These are phyloP conservation scores for Tigriopus japonicus DNA, from an alignment of 1,140 invertebrate genomes.

Conservation along the genomic window DNA sequence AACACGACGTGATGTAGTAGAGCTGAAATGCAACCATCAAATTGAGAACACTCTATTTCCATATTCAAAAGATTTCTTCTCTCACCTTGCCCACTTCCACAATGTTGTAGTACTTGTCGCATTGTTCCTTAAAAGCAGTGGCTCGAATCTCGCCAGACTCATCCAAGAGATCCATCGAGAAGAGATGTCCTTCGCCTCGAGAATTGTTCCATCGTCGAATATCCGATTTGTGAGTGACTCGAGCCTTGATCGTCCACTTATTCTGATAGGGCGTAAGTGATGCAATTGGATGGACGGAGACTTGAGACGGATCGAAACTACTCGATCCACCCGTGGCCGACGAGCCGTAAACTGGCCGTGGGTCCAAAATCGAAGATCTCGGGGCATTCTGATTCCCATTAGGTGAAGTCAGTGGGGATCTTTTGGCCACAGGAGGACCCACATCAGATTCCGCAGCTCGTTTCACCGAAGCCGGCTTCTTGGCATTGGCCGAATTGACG, in stretches of 20 bases:
- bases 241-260: conserved; percentile 78
- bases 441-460: background rate
- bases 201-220: conserved; percentile 79
- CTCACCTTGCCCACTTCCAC: conserved; percentile 49
- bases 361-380: background rate
- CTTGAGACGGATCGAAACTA: conserved; percentile 15
- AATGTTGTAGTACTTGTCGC: conserved; percentile 75
- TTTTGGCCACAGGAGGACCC: background rate
- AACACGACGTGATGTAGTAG: conserved; percentile 63
- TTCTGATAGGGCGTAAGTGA: conserved; percentile 78
- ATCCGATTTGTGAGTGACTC: conserved; percentile 60
- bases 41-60: background rate
- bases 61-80: background rate
- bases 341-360: background rate
- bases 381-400: background rate
- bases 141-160: conserved; percentile 82
- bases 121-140: conserved; percentile 76
- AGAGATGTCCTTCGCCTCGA: conserved; percentile 77
- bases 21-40: conserved; percentile 41
- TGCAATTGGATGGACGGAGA: conserved; percentile 38
- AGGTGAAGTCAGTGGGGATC: background rate
- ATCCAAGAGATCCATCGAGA: conserved; percentile 78
- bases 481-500: background rate
- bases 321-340: background rate
- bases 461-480: background rate